Evolutionary conservation across 2,797 vertebrate genomes (phyloP), one percentile per base, ranked within the genome.

Genomic region (Allobates femoralis): DNA sequence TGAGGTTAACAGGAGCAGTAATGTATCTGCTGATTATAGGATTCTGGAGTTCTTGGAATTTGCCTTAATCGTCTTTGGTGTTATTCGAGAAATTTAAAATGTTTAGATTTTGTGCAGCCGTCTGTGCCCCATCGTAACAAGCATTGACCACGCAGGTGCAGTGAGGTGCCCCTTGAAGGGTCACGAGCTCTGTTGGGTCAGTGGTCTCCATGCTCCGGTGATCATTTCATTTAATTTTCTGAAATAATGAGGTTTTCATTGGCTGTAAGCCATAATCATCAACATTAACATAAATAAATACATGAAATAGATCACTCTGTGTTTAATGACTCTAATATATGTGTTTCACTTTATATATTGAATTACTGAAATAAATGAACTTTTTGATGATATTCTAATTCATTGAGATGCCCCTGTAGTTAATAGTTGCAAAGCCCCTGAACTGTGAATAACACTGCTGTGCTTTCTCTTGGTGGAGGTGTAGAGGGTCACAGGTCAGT

Each of bases 71-170:
- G 14, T n/a, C 51, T 77, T 67, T 56, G 50, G 37, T 26, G 62
- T 41, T 23, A 85, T 34, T 58, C 28, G 64, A 79, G 76, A 69
- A 37, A 51, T 30, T 69, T 66, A 28, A 67, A 23, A 58, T 67
- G 37, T 69, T 79, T 50, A 51, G n/a, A 30, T 46, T 85, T 58
- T 23, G n/a, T 71, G 51, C 84, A 85, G 64, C 84, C 79, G 84
- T 37, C 73, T 32, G 28, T 21, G 7, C 10, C 19, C 3, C 14
- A 34, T 46, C 4, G 32, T 55, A 79, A 71, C 50, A 60, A 53
- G 3, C 10, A 46, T 2, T 56, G 76, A 18, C 60, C 14, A 37
- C 19, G n/a, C 76, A 79, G 83, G 74, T 85, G 83, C 46, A 6
- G 74, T 50, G 56, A 56, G 67, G 55, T 56, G 50, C 53, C n/a